phyloP scores from a whole-genome alignment of 2,888 invertebrate genomes.

The Taenaris catops region DNA sequence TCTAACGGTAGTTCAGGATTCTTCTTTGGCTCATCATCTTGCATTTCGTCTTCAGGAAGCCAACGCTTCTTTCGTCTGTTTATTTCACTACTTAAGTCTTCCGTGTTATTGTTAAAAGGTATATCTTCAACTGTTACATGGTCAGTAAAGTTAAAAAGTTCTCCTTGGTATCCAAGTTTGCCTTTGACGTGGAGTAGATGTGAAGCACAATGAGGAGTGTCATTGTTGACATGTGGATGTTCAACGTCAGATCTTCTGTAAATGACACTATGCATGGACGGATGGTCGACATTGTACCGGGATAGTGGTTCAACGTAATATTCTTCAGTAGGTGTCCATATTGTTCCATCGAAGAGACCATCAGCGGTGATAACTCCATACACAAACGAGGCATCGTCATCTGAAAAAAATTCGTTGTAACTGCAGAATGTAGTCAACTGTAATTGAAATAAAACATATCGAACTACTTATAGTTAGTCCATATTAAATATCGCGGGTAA shows the following conservation, averaged over 20 bases:
- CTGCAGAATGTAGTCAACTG: too few relatives aligned
- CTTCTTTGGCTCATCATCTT: conserved; percentile 79
- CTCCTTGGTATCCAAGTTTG: conserved; percentile 50
- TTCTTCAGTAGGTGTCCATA: conserved; percentile 87
- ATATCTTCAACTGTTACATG: conserved; percentile 42
- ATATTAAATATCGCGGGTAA: too few relatives aligned
- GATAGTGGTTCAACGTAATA: conserved; percentile 91
- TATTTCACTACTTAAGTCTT: conserved; percentile 54
- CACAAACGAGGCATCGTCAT: conserved; percentile 89
- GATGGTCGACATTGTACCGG: conserved; percentile 80
- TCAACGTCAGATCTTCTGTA: conserved; percentile 90
- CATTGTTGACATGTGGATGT: conserved; percentile 55
- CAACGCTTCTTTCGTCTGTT: conserved; percentile 80
- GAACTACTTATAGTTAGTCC: too few relatives aligned
- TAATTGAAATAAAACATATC: too few relatives aligned
- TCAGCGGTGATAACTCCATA: conserved; percentile 92
- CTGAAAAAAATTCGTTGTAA: conserved; percentile 83
- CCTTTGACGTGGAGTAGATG: conserved; percentile 78
- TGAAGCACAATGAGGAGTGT: conserved; percentile 76
- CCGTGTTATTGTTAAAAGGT: conserved; percentile 49
- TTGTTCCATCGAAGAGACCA: conserved; percentile 94
- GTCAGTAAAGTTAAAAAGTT: conserved; percentile 61
- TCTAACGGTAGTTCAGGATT: conserved; percentile 83
- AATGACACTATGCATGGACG: conserved; percentile 88
- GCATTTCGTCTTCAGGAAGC: conserved; percentile 83